Conservation (phyloP, 2,797 vertebrate species). For the Anableps anableps region DNA sequence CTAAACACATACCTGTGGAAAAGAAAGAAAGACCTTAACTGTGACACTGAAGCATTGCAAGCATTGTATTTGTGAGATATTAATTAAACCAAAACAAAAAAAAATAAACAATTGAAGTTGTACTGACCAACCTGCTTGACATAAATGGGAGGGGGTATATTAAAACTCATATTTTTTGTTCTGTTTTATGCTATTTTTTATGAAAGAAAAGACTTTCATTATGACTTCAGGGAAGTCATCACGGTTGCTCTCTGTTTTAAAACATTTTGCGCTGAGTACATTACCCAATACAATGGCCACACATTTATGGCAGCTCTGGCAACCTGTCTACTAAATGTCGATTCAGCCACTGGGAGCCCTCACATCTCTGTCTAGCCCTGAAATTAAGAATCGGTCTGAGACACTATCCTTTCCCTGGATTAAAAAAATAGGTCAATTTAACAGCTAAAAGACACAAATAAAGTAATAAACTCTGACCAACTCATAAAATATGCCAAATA, state of each 20-base stretch:
- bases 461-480: not conserved
- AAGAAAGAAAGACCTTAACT: not conserved
- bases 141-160: not conserved
- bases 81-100: not conserved
- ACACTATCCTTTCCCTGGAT: not conserved
- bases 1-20: too few species aligned
- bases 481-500: not conserved
- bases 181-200: not conserved
- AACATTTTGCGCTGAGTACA: not conserved
- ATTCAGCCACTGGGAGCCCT: not conserved
- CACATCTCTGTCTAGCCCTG: not conserved
- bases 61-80: not conserved
- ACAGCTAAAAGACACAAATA: not conserved
- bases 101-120: not conserved
- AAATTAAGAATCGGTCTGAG: not conserved
- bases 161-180: not conserved
- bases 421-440: not conserved
- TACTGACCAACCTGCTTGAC: not conserved
- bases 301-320: not conserved
- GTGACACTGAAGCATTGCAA: not conserved
- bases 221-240: not conserved
- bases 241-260: not conserved
- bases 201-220: not conserved
- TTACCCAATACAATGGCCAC: not conserved
- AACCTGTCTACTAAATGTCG: not conserved